Evolutionary conservation across 2,797 vertebrate species (phyloP).

Genomic region (Manis javanica): DNA sequence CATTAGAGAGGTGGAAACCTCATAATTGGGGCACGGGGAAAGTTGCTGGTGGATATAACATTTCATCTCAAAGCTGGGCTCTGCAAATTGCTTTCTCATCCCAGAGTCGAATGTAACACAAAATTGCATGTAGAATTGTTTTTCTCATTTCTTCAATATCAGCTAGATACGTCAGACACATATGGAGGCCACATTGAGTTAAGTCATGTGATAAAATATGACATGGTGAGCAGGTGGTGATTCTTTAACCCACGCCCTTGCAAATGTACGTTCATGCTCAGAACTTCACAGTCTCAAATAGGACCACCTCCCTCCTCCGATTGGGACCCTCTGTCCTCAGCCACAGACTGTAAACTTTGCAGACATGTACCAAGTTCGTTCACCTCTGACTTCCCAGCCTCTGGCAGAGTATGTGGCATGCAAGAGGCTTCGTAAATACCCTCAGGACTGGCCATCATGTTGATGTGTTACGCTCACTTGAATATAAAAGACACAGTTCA

Average conservation of each 20-base stretch:
- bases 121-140: no score
- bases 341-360: neutral
- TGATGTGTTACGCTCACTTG: neutral
- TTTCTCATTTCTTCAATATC: neutral
- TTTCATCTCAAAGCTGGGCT: neutral
- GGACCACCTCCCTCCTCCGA: fast-evolving
- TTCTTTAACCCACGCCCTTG: neutral
- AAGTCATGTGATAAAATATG: fast-evolving
- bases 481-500: neutral
- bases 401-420: neutral
- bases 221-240: neutral
- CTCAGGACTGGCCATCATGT: neutral
- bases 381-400: neutral
- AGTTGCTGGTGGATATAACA: neutral
- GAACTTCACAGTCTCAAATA: neutral
- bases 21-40: fast-evolving
- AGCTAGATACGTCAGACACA: neutral
- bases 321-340: neutral
- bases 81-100: neutral
- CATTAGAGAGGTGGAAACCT: neutral
- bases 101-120: neutral
- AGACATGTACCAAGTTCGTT: neutral
- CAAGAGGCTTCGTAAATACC: neutral
- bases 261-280: fast-evolving
- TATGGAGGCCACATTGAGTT: neutral